phyloP scores from a whole-genome alignment of 2,797 vertebrate genomes.

The Danio jaintianensis region DNA sequence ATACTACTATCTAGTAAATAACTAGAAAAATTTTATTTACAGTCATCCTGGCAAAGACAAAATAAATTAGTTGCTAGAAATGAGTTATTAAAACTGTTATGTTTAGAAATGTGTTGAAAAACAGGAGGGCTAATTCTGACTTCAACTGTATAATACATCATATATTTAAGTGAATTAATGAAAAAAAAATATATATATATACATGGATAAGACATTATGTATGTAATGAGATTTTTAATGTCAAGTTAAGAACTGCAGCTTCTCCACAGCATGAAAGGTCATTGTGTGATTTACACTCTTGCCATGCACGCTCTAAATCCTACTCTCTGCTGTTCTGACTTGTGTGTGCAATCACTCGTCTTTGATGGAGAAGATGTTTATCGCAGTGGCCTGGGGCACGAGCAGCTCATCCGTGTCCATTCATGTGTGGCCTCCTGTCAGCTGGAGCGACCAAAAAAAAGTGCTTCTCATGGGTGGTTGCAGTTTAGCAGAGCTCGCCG shows the following conservation, averaged over 20 bases:
- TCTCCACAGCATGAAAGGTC: neutral
- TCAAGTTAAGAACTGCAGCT: neutral
- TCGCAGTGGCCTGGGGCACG: conserved; percentile 61
- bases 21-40: too few relatives aligned
- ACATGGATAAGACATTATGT: too few relatives aligned
- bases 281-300: conserved; percentile 16
- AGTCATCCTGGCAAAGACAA: too few relatives aligned
- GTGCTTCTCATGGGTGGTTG: conserved; percentile 75
- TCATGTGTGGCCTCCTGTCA: conserved; percentile 70
- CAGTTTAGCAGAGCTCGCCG: conserved; percentile 65
- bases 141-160: too few relatives aligned
- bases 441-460: conserved; percentile 46
- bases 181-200: too few relatives aligned
- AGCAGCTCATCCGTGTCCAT: conserved; percentile 59
- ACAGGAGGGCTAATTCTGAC: too few relatives aligned
- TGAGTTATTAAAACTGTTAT: too few relatives aligned
- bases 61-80: too few relatives aligned
- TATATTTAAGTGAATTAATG: too few relatives aligned
- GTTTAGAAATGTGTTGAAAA: too few relatives aligned
- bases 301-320: conserved; percentile 21
- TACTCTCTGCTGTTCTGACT: conserved; percentile 32
- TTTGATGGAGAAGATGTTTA: conserved; percentile 71
- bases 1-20: too few relatives aligned
- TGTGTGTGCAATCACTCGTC: conserved; percentile 66
- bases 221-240: too few relatives aligned